Percentiles rank a stretch among this genome's conserved stretches.
These are phyloP conservation scores for Gymnothorax javanicus DNA, from an alignment of 2,797 vertebrate species.

Conservation along the genomic window DNA sequence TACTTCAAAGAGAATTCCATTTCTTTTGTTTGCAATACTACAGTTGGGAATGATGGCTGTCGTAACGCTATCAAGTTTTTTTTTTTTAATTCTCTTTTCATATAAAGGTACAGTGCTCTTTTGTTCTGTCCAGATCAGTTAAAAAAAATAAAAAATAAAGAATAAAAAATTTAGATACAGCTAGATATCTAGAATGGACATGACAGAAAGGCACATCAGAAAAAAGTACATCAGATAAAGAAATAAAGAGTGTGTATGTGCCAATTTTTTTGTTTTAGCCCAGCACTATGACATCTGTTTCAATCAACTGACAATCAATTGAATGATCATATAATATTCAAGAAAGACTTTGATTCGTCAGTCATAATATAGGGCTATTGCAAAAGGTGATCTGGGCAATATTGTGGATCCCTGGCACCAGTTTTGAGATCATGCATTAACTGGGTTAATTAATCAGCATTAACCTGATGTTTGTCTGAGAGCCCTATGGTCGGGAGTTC, in stretches of 20 bases:
- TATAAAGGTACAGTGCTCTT: slow-evolving; percentile 9
- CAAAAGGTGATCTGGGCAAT: not conserved
- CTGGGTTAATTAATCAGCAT: slow-evolving; percentile 66
- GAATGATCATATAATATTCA: not conserved
- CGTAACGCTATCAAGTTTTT: not conserved
- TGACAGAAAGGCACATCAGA: not conserved
- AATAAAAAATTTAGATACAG: not conserved
- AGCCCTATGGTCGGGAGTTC: too few species aligned
- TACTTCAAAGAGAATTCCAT: slow-evolving; percentile 12
- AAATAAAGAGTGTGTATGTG: too few species aligned
- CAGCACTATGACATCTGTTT: not conserved
- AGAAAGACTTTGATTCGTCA: not conserved
- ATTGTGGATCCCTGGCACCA: not conserved
- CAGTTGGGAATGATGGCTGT: not conserved
- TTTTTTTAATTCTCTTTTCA: not conserved
- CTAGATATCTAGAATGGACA: not conserved
- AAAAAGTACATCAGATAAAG: not conserved
- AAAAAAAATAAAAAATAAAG: not conserved
- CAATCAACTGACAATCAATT: not conserved
- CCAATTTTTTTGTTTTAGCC: not conserved
- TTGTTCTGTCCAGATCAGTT: slow-evolving; percentile 5
- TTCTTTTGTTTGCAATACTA: slow-evolving; percentile 13
- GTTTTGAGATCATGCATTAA: slow-evolving; percentile 37
- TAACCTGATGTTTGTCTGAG: slow-evolving; percentile 51
- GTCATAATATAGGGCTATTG: not conserved